These are phyloP conservation scores for Gisinianus flammeolus DNA, from an alignment of 2,888 invertebrate species.

Conservation along the genomic window DNA sequence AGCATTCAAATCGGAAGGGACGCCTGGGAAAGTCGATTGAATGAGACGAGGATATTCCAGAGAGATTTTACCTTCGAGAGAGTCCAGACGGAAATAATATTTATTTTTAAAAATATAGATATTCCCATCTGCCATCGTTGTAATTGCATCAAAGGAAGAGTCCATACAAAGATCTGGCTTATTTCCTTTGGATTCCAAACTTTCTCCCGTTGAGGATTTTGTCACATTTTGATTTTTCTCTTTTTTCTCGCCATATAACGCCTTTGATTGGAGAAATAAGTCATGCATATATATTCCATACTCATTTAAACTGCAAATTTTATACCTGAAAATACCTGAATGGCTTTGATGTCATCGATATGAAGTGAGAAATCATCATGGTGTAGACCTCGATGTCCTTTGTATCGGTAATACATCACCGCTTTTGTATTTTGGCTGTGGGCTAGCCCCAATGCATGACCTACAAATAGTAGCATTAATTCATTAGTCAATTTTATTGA, in stretches of 20 bases:
- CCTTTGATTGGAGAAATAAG: conserved; percentile 5
- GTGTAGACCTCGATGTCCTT: conserved; percentile 73
- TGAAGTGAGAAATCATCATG: conserved; percentile 82
- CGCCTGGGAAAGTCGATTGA: conserved; percentile 47
- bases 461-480: too few species aligned
- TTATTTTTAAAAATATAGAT: conserved; percentile 89
- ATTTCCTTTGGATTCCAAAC: conserved; percentile 65
- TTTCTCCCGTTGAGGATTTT: too few species aligned
- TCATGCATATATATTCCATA: too few species aligned
- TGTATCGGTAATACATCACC: conserved; percentile 41
- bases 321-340: conserved; percentile 68
- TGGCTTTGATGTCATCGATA: conserved; percentile 82
- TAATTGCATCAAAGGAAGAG: conserved; percentile 83
- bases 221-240: not conserved
- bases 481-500: too few species aligned
- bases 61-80: not conserved
- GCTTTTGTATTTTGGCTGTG: conserved; percentile 37
- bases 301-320: too few species aligned
- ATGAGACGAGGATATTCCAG: conserved; percentile 41
- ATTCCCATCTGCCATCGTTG: conserved; percentile 82
- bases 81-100: conserved; percentile 9
- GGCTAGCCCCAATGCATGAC: conserved; percentile 48
- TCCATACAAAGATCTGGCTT: conserved; percentile 77
- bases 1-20: conserved; percentile 48
- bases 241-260: conserved; percentile 19